Base-by-base conservation (phyloP, 23 tunicate species). In the Styela clava region DNA sequence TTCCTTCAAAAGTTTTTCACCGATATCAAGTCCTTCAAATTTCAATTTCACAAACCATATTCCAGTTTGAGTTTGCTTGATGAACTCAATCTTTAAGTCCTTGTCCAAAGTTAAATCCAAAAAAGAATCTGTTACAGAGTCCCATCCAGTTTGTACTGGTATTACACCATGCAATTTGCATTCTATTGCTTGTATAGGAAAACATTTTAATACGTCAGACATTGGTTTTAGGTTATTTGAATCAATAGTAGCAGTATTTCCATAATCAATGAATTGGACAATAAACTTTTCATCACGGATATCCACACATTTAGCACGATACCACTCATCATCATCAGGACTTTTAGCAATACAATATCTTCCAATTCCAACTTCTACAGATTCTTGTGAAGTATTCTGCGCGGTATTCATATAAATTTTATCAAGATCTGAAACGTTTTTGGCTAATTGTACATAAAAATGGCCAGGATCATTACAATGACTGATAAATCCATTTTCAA, bases 271-370 rank as follows among this genome's bases (percentile, higher is more conserved):
- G 32, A 87, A 92, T 24, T 78, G 73, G 52, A 92, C 88, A 18
- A 72, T 16, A 19, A 64, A 67, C 28, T 74, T 30, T 33, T 32
- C 37, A 23, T 35, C 61, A 18, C 24, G 68, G 0, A 29, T 65
- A 31, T 79, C 62, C 0, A 25, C 26, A 35, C 89, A 69, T 68
- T 69, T 28, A 0, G 80, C 91, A 25, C 97, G 85, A 74, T 92
- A 92, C 88, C 91, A 92, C 63, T 79, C 86, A 16, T 79, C 88
- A 74, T 86, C 91, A 31, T 92, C 97, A 12, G 91, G 91, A 69
- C 91, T 79, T 79, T 92, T 63, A 16, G 88, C 97, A 51, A 92
- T 74, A 69, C 78, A 86, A 67, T 23, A 73, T 1, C 37, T 68
- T 3, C 82, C 88, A 68, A 79, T 74, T 9, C 9, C 85, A 28